phyloP scores from a whole-genome alignment of 1,140 invertebrate genomes.

The Bradynema listronoti region DNA sequence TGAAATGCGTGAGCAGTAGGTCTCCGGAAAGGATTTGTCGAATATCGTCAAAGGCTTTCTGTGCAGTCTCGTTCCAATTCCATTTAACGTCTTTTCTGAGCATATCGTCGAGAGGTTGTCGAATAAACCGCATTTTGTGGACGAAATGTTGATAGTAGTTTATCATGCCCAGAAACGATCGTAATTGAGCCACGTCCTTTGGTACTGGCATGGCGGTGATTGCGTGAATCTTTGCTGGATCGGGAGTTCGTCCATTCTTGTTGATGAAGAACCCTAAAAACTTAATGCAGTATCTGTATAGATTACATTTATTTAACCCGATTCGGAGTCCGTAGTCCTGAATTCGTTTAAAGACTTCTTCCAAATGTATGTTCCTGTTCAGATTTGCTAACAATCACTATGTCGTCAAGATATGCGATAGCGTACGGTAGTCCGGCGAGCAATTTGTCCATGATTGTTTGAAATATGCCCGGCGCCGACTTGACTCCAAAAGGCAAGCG shows the following conservation, averaged over 20 bases:
- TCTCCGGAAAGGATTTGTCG: constrained; percentile 48
- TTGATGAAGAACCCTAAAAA: no score
- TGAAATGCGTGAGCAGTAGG: constrained; percentile 57
- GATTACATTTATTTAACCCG: no score
- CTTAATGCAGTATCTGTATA: no score
- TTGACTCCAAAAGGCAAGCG: constrained; percentile 61
- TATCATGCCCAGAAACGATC: constrained; percentile 16
- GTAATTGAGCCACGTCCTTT: not conserved
- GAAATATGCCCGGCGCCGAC: constrained; percentile 61
- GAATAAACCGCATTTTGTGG: not conserved
- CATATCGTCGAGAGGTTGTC: constrained; percentile 15
- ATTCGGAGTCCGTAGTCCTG: no score
- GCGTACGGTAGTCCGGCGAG: constrained; percentile 52
- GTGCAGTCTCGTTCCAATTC: constrained; percentile 23
- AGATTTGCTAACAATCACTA: constrained; percentile 5
- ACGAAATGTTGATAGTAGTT: constrained; percentile 27
- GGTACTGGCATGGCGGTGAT: no score
- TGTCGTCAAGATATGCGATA: constrained; percentile 38
- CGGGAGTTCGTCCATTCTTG: no score
- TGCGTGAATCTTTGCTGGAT: no score
- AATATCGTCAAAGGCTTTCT: constrained; percentile 46
- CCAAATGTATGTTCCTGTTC: not conserved
- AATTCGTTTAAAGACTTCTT: not conserved
- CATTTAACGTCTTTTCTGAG: constrained; percentile 18
- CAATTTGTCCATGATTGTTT: constrained; percentile 60